Percentiles rank a stretch among this genome's conserved stretches.
Evolutionary conservation across 35 echinoderm and acorn worm species (phyloP).

Genomic region (Heliocidaris tuberculata): DNA sequence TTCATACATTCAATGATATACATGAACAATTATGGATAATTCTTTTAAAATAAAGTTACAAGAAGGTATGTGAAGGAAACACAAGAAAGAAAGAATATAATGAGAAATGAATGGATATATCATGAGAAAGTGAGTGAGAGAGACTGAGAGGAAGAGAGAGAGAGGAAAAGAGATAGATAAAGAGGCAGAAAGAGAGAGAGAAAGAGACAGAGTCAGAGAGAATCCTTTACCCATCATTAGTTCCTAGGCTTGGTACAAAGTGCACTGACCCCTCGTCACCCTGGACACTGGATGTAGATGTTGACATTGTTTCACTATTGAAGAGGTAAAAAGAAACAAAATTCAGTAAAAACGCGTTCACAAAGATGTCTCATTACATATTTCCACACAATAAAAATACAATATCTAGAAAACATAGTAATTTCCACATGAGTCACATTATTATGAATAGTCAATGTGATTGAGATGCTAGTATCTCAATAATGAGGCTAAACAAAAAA

Average conservation of each 20-base stretch:
- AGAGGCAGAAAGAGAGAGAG: not conserved
- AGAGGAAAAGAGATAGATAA: not conserved
- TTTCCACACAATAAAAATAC: not conserved
- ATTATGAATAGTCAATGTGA: not conserved
- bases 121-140: not conserved
- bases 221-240: not conserved
- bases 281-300: slow-evolving; percentile 40
- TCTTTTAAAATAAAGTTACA: not conserved
- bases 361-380: not conserved
- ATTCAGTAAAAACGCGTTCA: not conserved
- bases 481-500: not conserved
- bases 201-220: not conserved
- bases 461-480: not conserved
- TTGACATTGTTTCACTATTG: slow-evolving; percentile 43
- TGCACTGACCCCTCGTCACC: not conserved
- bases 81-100: not conserved
- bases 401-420: too few species aligned
- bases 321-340: not conserved
- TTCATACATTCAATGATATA: too few species aligned
- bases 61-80: not conserved
- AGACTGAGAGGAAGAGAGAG: not conserved
- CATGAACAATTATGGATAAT: not conserved
- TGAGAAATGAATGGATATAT: not conserved
- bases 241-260: slow-evolving; percentile 21
- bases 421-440: not conserved